Evolutionary conservation across 2,797 vertebrate species (phyloP), one percentile per base, ranked within the genome.

Genomic region (Rhinichthys osculus): DNA sequence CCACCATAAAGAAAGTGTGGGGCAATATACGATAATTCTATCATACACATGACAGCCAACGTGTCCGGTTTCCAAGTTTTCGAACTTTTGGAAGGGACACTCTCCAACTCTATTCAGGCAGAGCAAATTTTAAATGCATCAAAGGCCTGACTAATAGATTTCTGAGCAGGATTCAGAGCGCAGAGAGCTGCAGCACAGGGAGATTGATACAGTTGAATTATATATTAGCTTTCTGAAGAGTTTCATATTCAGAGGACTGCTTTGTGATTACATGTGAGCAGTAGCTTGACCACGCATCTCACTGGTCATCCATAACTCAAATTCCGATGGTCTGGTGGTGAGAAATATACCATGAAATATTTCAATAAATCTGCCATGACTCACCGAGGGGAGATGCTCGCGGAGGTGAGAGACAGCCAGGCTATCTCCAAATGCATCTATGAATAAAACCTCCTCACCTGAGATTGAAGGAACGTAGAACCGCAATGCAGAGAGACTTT

Each of bases 81-180:
- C 62, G 1, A 90, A 88, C 92, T 94, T 94, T 91, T 83, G 50
- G 21, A 91, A 93, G 93, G 92, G 90, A 92, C 87, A 89, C 89
- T 93, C 88, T 91, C 73, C 91, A 91, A 92, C 94, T 93, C 93
- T 93, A 92, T 92, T 93, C 91, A 93, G 91, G 93, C 92, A 92
- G 84, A 91, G 90, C 88, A 92, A 89, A 92, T 91, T 91, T 88
- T 92, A 89, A 94, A 94, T 92, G 94, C 94, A 95, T 95, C 94
- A 93, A 94, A 94, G 92, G 90, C 89, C 91, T 93, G 87, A 85
- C 89, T 90, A 90, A 90, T 89, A 88, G 88, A 89, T 90, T 89
- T 87, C 70, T 79, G 88, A 82, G 85, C 81, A 81, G 87, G 87
- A 88, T 90, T 86, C 88, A 71, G 83, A 87, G 79, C 14, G 50